A percentile compares a stretch with the other conserved stretches of the same genome.
Conservation (phyloP, 2,113 vertebrate species). For the Oryzias celebensis region DNA sequence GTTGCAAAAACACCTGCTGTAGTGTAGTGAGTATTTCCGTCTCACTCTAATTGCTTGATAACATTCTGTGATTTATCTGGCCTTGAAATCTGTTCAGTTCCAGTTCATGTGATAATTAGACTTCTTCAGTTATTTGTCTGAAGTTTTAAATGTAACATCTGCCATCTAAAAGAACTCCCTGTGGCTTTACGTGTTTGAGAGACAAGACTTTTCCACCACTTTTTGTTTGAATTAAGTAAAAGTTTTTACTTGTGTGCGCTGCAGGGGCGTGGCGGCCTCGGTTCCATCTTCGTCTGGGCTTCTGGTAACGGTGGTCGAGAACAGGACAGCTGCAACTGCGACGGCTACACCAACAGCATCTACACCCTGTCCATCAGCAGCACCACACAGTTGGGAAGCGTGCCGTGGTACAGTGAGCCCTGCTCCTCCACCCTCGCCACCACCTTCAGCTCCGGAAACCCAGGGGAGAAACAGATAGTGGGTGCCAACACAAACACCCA, state of each 20-base stretch:
- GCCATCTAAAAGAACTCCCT: conserved; percentile 52
- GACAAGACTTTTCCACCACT: no score
- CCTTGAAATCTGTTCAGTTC: conserved; percentile 33
- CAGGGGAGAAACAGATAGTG: conserved; percentile 96
- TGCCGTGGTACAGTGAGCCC: conserved; percentile 99
- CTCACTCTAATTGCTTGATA: conserved; percentile 12
- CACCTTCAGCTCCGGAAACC: conserved; percentile 97
- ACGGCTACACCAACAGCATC: conserved; percentile 99
- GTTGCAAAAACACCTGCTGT: background rate
- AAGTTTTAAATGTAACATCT: conserved; percentile 32
- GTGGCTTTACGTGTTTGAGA: conserved; percentile 25
- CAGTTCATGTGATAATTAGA: conserved; percentile 52
- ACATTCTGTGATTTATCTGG: conserved; percentile 40
- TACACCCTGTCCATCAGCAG: conserved; percentile 99
- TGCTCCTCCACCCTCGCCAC: conserved; percentile 97
- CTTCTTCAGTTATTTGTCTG: conserved; percentile 48
- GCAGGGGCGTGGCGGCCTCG: conserved; percentile 89
- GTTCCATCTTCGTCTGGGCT: conserved; percentile 99
- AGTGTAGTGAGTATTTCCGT: conserved; percentile 9
- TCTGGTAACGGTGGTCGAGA: conserved; percentile 94
- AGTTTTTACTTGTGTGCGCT: conserved; percentile 1
- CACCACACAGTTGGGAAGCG: conserved; percentile 90
- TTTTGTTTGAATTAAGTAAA: background rate
- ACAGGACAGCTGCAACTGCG: conserved; percentile 98
- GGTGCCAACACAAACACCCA: conserved; percentile 63